These are phyloP conservation scores for Phrynocephalus versicolor DNA, from an alignment of 2,113 vertebrate genomes.

Conservation along the genomic window DNA sequence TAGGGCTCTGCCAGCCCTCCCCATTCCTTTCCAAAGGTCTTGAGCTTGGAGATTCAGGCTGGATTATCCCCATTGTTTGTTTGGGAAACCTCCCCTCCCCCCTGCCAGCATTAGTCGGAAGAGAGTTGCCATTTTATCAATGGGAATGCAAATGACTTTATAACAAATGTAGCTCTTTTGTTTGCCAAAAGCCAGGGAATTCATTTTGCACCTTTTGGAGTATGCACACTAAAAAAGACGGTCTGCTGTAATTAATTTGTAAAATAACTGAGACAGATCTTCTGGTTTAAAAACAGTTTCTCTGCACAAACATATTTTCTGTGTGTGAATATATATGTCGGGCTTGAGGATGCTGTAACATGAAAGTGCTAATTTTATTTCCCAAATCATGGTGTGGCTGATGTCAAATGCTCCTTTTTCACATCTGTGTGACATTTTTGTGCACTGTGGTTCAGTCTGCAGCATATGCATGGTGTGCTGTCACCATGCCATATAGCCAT, in stretches of 20 bases:
- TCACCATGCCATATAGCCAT: too few relatives aligned
- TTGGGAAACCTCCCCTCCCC: neutral
- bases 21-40: neutral
- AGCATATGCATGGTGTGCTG: too few relatives aligned
- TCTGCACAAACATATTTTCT: neutral
- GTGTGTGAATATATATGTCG: conserved; percentile 41
- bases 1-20: neutral
- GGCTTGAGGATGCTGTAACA: conserved; percentile 55
- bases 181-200: conserved; percentile 51
- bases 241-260: conserved; percentile 63
- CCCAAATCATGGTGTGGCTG: conserved; percentile 44
- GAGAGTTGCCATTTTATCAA: conserved; percentile 29
- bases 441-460: conserved; percentile 21
- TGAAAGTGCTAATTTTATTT: conserved; percentile 65
- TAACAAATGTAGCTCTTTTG: conserved; percentile 43
- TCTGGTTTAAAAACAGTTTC: neutral
- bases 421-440: conserved; percentile 53
- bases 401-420: conserved; percentile 46
- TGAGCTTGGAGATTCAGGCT: neutral
- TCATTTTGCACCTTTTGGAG: conserved; percentile 55
- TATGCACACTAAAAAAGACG: conserved; percentile 55
- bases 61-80: neutral
- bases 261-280: conserved; percentile 39
- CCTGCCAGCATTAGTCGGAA: neutral
- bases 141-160: neutral